A percentile compares a stretch with the other conserved stretches of the same genome.
These are phyloP conservation scores for Stylophora pistillata DNA, from an alignment of 64 coral and sea anemone species.

Conservation along the genomic window DNA sequence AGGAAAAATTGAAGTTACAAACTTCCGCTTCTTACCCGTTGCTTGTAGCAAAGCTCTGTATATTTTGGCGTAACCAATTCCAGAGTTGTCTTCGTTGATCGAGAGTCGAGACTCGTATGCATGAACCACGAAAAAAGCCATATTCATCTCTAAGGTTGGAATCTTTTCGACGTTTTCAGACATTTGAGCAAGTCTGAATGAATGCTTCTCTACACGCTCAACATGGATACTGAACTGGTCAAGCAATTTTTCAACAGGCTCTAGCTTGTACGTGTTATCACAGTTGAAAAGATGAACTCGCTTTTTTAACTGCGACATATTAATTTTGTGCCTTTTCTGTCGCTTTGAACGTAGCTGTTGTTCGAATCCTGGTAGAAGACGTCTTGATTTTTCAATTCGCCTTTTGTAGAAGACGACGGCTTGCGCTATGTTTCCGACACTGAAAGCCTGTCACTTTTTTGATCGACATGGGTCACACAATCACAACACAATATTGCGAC, in stretches of 20 bases:
- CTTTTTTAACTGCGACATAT: background rate
- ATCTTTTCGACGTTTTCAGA: conserved; percentile 8
- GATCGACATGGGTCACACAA: too few relatives aligned
- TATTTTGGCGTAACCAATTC: too few relatives aligned
- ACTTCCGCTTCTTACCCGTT: conserved; percentile 45
- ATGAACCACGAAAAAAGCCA: conserved; percentile 82
- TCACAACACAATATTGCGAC: too few relatives aligned
- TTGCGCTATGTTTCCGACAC: too few relatives aligned
- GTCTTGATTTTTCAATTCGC: too few relatives aligned
- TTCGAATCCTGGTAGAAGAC: too few relatives aligned
- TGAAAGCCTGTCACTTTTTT: too few relatives aligned
- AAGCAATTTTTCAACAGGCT: conserved; percentile 39
- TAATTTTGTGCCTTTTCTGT: too few relatives aligned
- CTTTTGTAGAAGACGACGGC: too few relatives aligned
- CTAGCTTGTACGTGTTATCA: conserved; percentile 66
- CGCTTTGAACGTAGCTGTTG: too few relatives aligned
- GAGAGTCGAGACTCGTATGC: conserved; percentile 70
- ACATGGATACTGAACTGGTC: background rate
- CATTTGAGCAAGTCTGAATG: conserved; percentile 72
- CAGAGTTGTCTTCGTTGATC: conserved; percentile 58
- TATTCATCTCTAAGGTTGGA: conserved; percentile 21
- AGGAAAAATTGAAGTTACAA: too few relatives aligned
- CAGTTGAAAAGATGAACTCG: conserved; percentile 71
- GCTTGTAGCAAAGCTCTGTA: conserved; percentile 49
- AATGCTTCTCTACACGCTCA: background rate